Evolutionary conservation across 1,140 invertebrate species (phyloP).

Genomic region (Anagrus nilaparvatae): DNA sequence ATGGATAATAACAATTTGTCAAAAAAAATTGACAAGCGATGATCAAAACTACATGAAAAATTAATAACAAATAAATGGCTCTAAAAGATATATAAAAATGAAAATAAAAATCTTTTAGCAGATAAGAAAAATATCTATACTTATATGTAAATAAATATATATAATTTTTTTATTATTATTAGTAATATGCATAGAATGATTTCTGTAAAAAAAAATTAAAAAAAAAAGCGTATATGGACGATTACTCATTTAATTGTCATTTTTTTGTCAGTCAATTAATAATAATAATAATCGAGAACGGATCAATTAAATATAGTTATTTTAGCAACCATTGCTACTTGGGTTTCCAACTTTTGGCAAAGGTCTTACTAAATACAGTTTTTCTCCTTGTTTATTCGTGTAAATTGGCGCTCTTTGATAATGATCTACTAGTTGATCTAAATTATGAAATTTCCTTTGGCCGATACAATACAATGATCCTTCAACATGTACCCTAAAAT

Average conservation of each 20-base stretch:
- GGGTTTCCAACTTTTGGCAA: constrained; percentile 57
- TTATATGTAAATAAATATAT: no score
- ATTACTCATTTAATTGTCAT: constrained; percentile 10
- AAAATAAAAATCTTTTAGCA: no score
- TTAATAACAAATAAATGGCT: no score
- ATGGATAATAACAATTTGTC: no score
- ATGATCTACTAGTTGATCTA: constrained; percentile 95
- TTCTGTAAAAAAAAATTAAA: constrained; percentile 4
- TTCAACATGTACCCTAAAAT: constrained; percentile 97
- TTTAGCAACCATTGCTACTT: constrained; percentile 41
- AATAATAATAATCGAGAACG: not conserved
- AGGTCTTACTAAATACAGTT: constrained; percentile 81
- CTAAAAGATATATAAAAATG: no score
- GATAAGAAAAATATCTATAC: no score
- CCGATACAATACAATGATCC: constrained; percentile 92
- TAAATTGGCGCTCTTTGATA: constrained; percentile 98
- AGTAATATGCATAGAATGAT: constrained; percentile 4
- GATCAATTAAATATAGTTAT: constrained; percentile 15
- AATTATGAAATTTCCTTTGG: constrained; percentile 89
- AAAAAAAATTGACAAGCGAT: no score
- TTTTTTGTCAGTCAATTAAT: not conserved
- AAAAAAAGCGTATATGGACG: constrained; percentile 11
- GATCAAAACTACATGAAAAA: no score
- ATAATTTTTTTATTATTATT: no score
- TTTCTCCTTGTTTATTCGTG: constrained; percentile 90